Evolutionary conservation across 2,797 vertebrate species (phyloP), one percentile per base, ranked within the genome.

Genomic region (Nyctalus aviator): DNA sequence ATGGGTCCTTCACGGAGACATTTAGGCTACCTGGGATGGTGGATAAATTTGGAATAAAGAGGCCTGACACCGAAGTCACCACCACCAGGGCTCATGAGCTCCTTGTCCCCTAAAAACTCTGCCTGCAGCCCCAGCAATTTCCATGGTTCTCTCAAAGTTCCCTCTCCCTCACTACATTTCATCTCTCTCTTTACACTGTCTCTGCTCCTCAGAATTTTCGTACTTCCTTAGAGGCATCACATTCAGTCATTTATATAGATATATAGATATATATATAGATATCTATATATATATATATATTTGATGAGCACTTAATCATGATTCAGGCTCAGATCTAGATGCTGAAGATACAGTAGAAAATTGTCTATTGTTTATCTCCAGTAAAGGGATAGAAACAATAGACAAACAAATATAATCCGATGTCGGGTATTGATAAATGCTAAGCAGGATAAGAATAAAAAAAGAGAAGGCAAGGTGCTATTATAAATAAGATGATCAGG

Each of bases 251-350:
- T 68, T 23, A 37, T 37, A 37, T 37, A 37, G 3, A 37, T 37
- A 37, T 37, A 37, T 37, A 37, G 3, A 37, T 37, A 37, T 37
- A 37, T 37, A 37, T 37, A 37, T 37, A 37, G 3, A 37, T 37
- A 37, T 37, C 5, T 86, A 50, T 23, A 72, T n/a, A 44, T 44
- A 79, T 62, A 78, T 71, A 53, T 48, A 46, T 73, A 73, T 53
- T 82, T 86, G 66, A 44, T 79, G 66, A 86, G 75, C 32, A 71
- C 44, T 92, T 86, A 71, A 71, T 20, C 50, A 53, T 50, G 66
- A 72, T 72, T 18, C 53, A 79, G n/a, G 66, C 27, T 48, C 90
- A 59, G 73, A 71, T 78, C 82, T 85, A 92, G 25, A 59, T 48
- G 53, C 41, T 71, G 20, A 86, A 41, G 27, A 79, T 41, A 79